Conservation (phyloP, 2,797 vertebrate species). For the Betta splendens region DNA sequence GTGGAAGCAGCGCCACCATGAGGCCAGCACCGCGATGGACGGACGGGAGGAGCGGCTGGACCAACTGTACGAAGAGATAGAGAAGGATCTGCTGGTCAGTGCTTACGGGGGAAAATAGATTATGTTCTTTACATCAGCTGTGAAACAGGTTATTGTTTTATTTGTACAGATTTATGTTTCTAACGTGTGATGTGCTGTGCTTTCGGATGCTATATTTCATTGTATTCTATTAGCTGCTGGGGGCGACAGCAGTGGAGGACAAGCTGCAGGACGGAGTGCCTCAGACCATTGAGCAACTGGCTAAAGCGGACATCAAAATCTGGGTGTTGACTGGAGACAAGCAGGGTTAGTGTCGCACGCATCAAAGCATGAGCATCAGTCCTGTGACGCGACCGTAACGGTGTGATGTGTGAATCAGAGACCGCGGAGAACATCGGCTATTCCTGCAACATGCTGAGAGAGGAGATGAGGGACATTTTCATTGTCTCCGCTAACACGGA, state of each 20-base stretch:
- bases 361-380: not conserved
- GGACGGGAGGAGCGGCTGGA: constrained; percentile 84
- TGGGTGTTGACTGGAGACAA: constrained; percentile 97
- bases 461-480: constrained; percentile 91
- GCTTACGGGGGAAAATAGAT: not conserved
- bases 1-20: constrained; percentile 85
- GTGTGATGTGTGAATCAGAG: constrained; percentile 76
- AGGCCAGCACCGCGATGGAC: constrained; percentile 84
- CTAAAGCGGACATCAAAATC: constrained; percentile 91
- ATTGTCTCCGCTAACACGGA: constrained; percentile 80
- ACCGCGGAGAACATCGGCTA: constrained; percentile 95
- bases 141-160: too few relatives aligned
- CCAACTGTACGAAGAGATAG: constrained; percentile 89
- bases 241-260: constrained; percentile 93
- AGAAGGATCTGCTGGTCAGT: constrained; percentile 87
- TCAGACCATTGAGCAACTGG: constrained; percentile 89
- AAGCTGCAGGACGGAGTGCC: constrained; percentile 94
- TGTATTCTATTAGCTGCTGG: constrained; percentile 83
- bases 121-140: not conserved
- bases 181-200: too few relatives aligned
- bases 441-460: constrained; percentile 91
- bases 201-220: not conserved
- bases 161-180: too few relatives aligned
- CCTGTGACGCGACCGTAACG: not conserved
- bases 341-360: constrained; percentile 82